Evolutionary conservation across 1,140 invertebrate genomes (phyloP).

Genomic region (Leptinotarsa undecemlineata): DNA sequence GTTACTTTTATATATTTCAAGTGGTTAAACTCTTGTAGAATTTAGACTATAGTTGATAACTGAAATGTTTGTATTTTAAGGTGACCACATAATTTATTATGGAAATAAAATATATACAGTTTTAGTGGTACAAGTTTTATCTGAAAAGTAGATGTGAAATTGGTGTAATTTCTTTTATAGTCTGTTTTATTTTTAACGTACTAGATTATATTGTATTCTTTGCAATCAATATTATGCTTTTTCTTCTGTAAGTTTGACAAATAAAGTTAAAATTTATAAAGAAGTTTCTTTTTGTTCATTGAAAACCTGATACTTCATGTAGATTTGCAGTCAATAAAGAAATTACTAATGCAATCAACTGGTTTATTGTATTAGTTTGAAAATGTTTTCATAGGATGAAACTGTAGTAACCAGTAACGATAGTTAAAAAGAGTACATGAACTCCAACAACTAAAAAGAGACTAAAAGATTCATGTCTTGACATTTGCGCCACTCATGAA

Average conservation of each 20-base stretch:
- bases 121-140: background rate
- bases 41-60: slow-evolving; percentile 5
- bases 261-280: background rate
- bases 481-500: too few relatives aligned
- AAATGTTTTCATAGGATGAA: too few relatives aligned
- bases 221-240: slow-evolving; percentile 5
- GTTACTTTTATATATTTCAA: slow-evolving; percentile 17
- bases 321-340: too few relatives aligned
- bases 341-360: too few relatives aligned
- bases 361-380: too few relatives aligned
- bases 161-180: slow-evolving; percentile 22
- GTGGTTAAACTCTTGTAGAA: slow-evolving; percentile 4
- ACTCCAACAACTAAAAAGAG: too few relatives aligned
- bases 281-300: too few relatives aligned
- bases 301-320: too few relatives aligned
- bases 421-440: too few relatives aligned
- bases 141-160: slow-evolving; percentile 14
- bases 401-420: too few relatives aligned
- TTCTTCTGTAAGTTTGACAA: background rate
- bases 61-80: slow-evolving; percentile 22
- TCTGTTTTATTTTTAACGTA: slow-evolving; percentile 4
- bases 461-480: too few relatives aligned
- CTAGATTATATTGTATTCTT: background rate
- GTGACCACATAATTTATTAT: slow-evolving; percentile 27
- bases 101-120: slow-evolving; percentile 14